Evolutionary conservation across 2,888 invertebrate species (phyloP).

Genomic region (Habroteleia sp.): DNA sequence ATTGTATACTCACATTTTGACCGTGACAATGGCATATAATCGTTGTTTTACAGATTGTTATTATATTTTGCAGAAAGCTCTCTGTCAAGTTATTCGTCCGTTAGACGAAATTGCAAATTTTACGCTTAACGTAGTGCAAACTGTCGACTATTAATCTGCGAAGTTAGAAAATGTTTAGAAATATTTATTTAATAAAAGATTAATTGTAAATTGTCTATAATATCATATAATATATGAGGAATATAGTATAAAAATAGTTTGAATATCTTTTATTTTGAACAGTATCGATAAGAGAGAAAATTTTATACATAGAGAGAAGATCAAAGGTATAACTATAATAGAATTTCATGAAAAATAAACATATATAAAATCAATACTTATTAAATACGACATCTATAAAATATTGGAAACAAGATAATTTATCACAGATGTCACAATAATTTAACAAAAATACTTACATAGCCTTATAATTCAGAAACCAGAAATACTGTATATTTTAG

Average conservation of each 20-base stretch:
- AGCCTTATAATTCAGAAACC: constrained; percentile 6
- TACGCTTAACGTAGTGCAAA: constrained; percentile 52
- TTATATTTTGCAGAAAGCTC: constrained; percentile 62
- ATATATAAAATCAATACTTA: not conserved
- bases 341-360: not conserved
- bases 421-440: constrained; percentile 17
- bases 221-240: not conserved
- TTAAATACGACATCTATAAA: constrained; percentile 39
- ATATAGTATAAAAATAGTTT: constrained; percentile 3
- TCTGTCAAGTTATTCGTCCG: constrained; percentile 59
- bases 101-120: constrained; percentile 55
- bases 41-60: constrained; percentile 53
- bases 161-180: not conserved
- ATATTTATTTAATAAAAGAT: constrained; percentile 12
- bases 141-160: constrained; percentile 33
- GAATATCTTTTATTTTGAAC: constrained; percentile 9
- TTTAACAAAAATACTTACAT: not conserved
- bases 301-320: constrained; percentile 1
- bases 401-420: not conserved
- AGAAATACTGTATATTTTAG: constrained; percentile 22
- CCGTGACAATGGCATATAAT: constrained; percentile 24
- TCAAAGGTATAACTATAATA: not conserved
- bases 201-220: constrained; percentile 1
- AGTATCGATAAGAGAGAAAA: not conserved
- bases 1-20: constrained; percentile 27